Evolutionary conservation across 92 coral and sea anemone genomes (phyloP).

Genomic region (Micromussa lordhowensis): DNA sequence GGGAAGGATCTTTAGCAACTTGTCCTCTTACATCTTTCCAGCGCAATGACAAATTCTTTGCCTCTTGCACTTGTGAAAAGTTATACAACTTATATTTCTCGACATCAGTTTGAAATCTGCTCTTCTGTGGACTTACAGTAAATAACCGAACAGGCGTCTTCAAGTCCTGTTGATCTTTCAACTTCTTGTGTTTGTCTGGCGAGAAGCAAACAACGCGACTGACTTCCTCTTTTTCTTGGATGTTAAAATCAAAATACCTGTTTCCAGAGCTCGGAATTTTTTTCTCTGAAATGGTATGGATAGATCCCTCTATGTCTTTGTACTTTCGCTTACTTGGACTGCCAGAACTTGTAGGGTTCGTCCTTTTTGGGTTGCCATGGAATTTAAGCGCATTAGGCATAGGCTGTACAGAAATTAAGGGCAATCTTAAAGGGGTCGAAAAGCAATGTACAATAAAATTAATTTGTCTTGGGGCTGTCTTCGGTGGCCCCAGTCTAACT

Average conservation of each 20-base stretch:
- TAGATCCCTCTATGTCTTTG: slow-evolving; percentile 46
- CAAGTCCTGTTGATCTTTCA: slow-evolving; percentile 39
- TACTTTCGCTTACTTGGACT: slow-evolving; percentile 45
- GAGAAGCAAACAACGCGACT: slow-evolving; percentile 51
- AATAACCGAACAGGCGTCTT: slow-evolving; percentile 38
- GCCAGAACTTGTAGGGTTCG: slow-evolving; percentile 23
- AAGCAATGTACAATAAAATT: slow-evolving; percentile 27
- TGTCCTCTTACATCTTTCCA: slow-evolving; percentile 50
- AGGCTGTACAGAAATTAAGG: slow-evolving; percentile 43
- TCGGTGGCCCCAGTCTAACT: slow-evolving; percentile 45
- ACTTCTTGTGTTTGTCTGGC: slow-evolving; percentile 35
- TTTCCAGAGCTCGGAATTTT: slow-evolving; percentile 43
- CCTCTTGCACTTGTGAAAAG: slow-evolving; percentile 60
- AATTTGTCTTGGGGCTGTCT: background rate
- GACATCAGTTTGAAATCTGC: slow-evolving; percentile 53
- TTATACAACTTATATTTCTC: slow-evolving; percentile 55
- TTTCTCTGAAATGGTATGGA: slow-evolving; percentile 45
- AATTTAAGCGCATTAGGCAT: slow-evolving; percentile 27
- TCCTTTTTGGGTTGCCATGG: too few species aligned
- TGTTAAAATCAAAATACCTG: slow-evolving; percentile 35
- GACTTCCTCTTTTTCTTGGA: slow-evolving; percentile 37
- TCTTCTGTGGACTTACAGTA: slow-evolving; percentile 53
- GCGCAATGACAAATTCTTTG: slow-evolving; percentile 56
- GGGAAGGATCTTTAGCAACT: slow-evolving; percentile 8
- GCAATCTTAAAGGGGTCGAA: background rate